Conservation (phyloP, 2,113 vertebrate genomes). For the Bubo scandiacus region DNA sequence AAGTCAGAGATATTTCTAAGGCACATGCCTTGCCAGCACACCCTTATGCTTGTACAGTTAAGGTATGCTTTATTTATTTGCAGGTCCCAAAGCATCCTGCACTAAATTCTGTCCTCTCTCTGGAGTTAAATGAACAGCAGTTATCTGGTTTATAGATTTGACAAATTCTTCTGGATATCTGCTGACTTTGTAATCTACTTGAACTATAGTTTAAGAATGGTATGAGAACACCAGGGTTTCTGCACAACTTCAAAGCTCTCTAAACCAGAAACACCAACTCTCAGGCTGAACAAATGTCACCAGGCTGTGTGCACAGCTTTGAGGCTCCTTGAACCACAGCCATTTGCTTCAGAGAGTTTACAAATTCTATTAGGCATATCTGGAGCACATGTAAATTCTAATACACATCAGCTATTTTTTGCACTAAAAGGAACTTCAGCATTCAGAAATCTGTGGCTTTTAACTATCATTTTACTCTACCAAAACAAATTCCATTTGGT, state of each 20-base stretch:
- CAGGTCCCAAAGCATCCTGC: not conserved
- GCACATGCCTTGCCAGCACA: not conserved
- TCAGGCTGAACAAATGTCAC: not conserved
- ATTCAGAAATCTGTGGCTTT: not conserved
- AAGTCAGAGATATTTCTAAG: not conserved
- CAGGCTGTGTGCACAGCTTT: not conserved
- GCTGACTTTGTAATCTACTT: not conserved
- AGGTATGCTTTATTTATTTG: not conserved
- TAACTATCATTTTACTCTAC: not conserved
- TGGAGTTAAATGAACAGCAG: not conserved
- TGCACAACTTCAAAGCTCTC: slow-evolving; percentile 22
- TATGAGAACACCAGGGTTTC: slow-evolving; percentile 6
- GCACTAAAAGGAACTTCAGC: not conserved
- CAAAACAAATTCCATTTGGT: not conserved
- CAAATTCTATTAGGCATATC: slow-evolving; percentile 18
- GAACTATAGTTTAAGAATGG: not conserved
- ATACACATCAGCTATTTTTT: not conserved
- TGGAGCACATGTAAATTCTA: not conserved
- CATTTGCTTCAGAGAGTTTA: slow-evolving; percentile 1
- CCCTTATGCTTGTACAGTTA: not conserved
- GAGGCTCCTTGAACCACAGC: slow-evolving; percentile 19
- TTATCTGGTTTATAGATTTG: not conserved
- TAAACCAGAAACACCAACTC: not conserved
- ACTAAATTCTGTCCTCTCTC: not conserved
- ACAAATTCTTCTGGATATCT: not conserved